These are phyloP conservation scores for Megastigmus dorsalis DNA, from an alignment of 2,888 invertebrate genomes.

Conservation along the genomic window DNA sequence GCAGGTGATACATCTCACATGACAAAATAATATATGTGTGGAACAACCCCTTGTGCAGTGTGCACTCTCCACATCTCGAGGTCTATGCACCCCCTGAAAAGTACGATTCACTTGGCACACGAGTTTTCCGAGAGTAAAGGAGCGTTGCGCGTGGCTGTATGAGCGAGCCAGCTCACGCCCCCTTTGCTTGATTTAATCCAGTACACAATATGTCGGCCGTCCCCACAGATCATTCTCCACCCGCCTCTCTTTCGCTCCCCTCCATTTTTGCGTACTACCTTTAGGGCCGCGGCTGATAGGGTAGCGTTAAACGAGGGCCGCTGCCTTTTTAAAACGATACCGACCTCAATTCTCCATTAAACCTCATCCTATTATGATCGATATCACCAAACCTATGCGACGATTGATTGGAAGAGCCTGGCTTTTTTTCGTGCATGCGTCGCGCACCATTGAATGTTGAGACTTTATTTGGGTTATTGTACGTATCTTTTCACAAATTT, in stretches of 20 bases:
- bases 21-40: slow-evolving; percentile 63
- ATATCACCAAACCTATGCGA: slow-evolving; percentile 50
- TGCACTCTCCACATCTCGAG: not conserved
- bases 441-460: too few species aligned
- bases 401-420: too few species aligned
- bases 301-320: slow-evolving; percentile 62
- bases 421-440: too few species aligned
- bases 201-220: slow-evolving; percentile 70
- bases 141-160: not conserved
- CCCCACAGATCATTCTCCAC: slow-evolving; percentile 55
- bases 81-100: slow-evolving; percentile 58
- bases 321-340: slow-evolving; percentile 72
- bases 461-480: too few species aligned
- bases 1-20: slow-evolving; percentile 70
- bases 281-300: not conserved
- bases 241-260: not conserved
- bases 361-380: slow-evolving; percentile 73
- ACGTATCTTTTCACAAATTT: too few species aligned
- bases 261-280: not conserved
- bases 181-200: slow-evolving; percentile 73
- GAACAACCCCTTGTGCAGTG: not conserved
- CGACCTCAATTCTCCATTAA: slow-evolving; percentile 71
- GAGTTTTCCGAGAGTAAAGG: slow-evolving; percentile 61
- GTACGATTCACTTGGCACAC: slow-evolving; percentile 73
- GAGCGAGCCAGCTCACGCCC: not conserved